Percentiles rank a stretch among this genome's conserved stretches.
These are phyloP conservation scores for Aplysina aerophoba DNA, from an alignment of 37 sponge, comb jelly and placozoan genomes.

Conservation along the genomic window DNA sequence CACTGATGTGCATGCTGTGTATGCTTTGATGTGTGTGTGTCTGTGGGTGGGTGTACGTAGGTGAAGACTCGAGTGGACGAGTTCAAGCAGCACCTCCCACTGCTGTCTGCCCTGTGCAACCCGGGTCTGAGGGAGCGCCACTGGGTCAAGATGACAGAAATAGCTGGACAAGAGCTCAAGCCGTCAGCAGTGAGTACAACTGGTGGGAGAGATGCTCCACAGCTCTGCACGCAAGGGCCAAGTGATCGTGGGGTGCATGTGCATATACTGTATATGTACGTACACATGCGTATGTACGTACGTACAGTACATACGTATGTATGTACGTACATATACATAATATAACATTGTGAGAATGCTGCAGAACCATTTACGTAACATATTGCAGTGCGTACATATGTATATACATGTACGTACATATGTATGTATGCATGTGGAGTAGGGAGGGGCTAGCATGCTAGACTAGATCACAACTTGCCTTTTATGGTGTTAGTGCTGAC, in stretches of 20 bases:
- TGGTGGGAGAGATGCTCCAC: not conserved
- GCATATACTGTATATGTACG: not conserved
- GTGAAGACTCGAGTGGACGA: constrained; percentile 87
- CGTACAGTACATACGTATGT: not conserved
- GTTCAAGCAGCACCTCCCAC: constrained; percentile 92
- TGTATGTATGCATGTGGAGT: no score
- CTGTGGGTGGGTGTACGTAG: constrained; percentile 28
- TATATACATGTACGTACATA: no score
- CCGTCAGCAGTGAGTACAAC: constrained; percentile 71
- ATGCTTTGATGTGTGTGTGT: not conserved
- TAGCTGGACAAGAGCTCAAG: constrained; percentile 84
- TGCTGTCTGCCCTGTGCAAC: constrained; percentile 94
- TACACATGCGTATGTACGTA: not conserved
- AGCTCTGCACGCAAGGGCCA: not conserved
- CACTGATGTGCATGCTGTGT: not conserved
- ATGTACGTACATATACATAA: not conserved
- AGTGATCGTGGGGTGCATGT: not conserved
- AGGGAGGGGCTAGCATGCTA: no score
- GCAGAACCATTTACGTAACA: no score
- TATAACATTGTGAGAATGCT: not conserved
- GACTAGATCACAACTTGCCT: no score
- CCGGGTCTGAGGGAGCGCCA: constrained; percentile 96
- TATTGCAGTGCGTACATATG: no score
- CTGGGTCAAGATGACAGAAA: constrained; percentile 94
- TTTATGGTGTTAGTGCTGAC: no score